These are phyloP conservation scores for Pelagia noctiluca DNA, from an alignment of 30 jellyfish, hydroid and myxozoan genomes.

Conservation along the genomic window DNA sequence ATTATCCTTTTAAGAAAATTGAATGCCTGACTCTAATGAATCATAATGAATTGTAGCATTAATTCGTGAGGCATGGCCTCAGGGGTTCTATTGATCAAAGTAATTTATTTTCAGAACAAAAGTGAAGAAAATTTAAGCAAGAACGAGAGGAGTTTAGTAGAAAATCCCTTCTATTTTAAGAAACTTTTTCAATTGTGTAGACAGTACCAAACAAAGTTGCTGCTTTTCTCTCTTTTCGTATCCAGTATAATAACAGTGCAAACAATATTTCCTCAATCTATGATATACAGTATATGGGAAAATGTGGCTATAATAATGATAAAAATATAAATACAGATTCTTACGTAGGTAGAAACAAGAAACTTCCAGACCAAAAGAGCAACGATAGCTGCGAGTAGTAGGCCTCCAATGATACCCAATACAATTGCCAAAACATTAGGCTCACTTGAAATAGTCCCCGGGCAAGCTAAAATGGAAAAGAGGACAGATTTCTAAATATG, in stretches of 20 bases:
- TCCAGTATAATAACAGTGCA: no score
- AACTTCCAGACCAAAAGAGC: conserved; percentile 86
- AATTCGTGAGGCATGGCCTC: neutral
- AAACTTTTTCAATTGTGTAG: no score
- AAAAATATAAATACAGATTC: conserved; percentile 12
- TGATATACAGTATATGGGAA: no score
- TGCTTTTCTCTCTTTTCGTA: no score
- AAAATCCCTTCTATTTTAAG: no score
- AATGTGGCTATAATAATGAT: no score
- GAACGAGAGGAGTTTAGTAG: no score
- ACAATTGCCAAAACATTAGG: conserved; percentile 74
- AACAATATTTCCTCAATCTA: no score
- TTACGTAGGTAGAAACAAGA: conserved; percentile 83
- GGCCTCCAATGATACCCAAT: conserved; percentile 90
- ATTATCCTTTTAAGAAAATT: neutral
- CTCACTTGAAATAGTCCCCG: conserved; percentile 53
- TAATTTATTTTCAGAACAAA: no score
- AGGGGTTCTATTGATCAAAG: no score
- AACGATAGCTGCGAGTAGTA: conserved; percentile 74
- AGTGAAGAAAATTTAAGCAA: no score
- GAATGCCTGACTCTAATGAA: neutral
- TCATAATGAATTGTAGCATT: neutral
- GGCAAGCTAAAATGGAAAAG: conserved; percentile 46
- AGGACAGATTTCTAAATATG: neutral
- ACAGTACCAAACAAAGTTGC: no score